Base-by-base conservation (phyloP, 1,140 invertebrate species). In the Leptinotarsa lineolata region DNA sequence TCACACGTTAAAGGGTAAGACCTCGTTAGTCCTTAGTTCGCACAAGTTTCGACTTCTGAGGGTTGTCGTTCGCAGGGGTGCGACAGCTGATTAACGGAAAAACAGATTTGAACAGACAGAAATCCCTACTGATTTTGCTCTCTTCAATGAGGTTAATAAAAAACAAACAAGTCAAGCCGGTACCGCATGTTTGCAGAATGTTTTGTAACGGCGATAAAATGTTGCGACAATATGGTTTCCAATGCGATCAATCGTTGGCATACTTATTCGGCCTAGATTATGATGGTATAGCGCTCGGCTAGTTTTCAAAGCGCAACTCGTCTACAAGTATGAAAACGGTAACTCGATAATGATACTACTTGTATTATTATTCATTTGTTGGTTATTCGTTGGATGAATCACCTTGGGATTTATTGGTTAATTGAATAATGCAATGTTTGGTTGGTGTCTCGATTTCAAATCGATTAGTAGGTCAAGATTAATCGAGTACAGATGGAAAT, bases 211-310 rank as follows among this genome's bases (percentile, higher is more conserved):
- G 48, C 48, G 48, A 54, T 54, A 54, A 54, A 54, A 54, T 54
- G 48, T 54, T 54, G 48, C 48, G 48, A 54, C 48, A 54, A 54
- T 54, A 54, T 54, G 13, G 16, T 54, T 54, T 54, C 16, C 15
- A 18, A 54, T 54, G 48, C 48, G 48, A 54, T 54, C 48, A 54
- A 54, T 54, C 48, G 48, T 54, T 54, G 48, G 48, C 48, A 54
- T 18, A 54, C 48, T 54, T 54, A 5, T 54, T 2, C 48, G 48
- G 48, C 48, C 48, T 54, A 54, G 48, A 16, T 54, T 54, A 18
- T 16, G 48, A 13, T 16, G 48, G 48, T 18, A 54, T 54, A n/a
- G 48, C 48, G 15, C 48, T 16, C 48, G 4, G 48, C 15, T 54
- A 15, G 48, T 15, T 54, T 54, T 15, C 48, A n/a, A 54, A 54